Base-by-base conservation (phyloP, 2,888 invertebrate species). In the Drosophila anomelani region DNA sequence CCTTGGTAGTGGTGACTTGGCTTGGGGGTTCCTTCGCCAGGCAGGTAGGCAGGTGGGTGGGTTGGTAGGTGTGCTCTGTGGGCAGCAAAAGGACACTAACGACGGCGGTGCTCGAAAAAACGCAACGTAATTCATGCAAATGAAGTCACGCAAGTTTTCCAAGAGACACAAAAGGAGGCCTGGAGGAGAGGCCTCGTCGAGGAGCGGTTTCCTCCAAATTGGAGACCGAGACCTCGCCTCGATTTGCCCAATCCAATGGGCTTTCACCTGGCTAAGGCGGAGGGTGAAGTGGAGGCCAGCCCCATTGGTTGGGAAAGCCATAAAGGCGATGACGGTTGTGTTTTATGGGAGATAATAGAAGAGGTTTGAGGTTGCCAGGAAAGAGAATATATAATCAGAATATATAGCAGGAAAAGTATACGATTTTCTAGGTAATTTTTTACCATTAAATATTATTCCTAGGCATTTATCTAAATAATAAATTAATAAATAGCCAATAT, bases 41-140 rank as follows among this genome's bases (percentile, higher is more conserved):
- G 20, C 26, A 9, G 41, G 29, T 49, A 29, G 29, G 20, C 3
- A 26, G 38, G 67, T 66, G 67, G 43, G 29, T 49, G 3, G 20
- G 23, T 49, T 54, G 20, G 8, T n/a, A 9, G 38, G 67, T 66
- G 70, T 57, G 44, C 23, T 53, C 55, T 70, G 62, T 64, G 75
- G 69, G 56, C 68, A 58, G 68, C 69, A 63, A 72, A 75, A 76
- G 80, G 83, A 88, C 85, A 82, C 76, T 77, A 77, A 85, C 80
- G 88, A 60, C 77, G 29, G 44, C 72, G 23, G 23, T 13, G 43
- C 57, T 34, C 34, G 20, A 56, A 61, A 72, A 79, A 76, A 77
- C 46, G 79, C 79, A 75, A 79, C 83, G 79, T 85, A 89, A 85
- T 85, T 89, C 86, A 90, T 91, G 90, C 85, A 91, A 90, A 91